Percentiles rank a stretch among this genome's conserved stretches.
phyloP scores from a whole-genome alignment of 2,113 vertebrate genomes.

The Tyrannus savana region DNA sequence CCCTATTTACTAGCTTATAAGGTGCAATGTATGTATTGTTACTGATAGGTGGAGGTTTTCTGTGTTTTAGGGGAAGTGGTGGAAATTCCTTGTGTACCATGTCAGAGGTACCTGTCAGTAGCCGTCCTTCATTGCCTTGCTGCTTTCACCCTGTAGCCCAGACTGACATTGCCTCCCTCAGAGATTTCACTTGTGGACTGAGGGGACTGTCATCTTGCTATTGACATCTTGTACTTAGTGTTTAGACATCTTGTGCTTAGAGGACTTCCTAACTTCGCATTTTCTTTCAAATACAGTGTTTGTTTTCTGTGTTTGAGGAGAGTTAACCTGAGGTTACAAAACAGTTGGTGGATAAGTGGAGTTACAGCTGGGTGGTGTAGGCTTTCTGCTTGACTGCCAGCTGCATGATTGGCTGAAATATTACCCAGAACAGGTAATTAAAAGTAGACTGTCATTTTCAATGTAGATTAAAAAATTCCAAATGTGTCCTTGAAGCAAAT shows the following conservation, averaged over 20 bases:
- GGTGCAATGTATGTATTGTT: background rate
- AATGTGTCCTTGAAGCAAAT: background rate
- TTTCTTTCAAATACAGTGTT: background rate
- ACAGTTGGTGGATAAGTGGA: background rate
- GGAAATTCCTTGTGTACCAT: background rate
- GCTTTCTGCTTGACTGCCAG: background rate
- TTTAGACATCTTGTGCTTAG: background rate
- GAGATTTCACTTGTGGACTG: background rate
- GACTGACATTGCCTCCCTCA: background rate
- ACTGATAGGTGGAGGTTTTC: background rate
- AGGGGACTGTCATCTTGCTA: background rate
- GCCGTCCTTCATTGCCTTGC: background rate
- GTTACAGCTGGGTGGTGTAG: background rate
- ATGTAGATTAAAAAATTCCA: background rate
- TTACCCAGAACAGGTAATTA: background rate
- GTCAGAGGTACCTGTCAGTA: background rate
- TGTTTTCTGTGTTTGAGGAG: background rate
- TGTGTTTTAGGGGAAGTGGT: background rate
- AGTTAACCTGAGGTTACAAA: background rate
- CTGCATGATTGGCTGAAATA: background rate
- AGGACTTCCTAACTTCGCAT: background rate
- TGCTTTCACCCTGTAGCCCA: background rate
- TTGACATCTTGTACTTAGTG: background rate
- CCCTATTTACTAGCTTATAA: background rate
- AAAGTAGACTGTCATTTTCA: background rate